Percentiles rank a stretch among this genome's conserved stretches.
These are phyloP conservation scores for Aepyceros melampus DNA, from an alignment of 2,113 vertebrate species.

Conservation along the genomic window DNA sequence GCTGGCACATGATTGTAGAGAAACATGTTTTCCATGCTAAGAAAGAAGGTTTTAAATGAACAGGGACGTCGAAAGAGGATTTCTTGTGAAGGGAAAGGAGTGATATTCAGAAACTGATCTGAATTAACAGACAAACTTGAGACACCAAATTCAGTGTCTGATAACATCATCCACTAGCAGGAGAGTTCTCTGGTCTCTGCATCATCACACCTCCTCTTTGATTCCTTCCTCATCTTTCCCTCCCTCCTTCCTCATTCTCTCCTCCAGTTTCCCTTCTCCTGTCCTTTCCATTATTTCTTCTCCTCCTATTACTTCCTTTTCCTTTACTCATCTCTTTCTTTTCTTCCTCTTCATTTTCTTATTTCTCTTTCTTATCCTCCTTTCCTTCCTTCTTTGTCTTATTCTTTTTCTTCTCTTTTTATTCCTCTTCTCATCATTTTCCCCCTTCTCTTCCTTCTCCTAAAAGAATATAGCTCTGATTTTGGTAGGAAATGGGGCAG, in stretches of 20 bases:
- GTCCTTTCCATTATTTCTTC: not conserved
- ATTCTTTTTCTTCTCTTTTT: not conserved
- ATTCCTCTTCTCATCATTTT: not conserved
- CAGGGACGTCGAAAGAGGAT: not conserved
- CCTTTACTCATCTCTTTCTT: not conserved
- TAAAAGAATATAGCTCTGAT: not conserved
- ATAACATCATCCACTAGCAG: no score
- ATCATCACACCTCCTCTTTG: not conserved
- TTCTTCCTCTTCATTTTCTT: not conserved
- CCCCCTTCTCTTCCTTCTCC: not conserved
- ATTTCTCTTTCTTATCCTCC: not conserved
- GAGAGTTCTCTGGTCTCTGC: not conserved
- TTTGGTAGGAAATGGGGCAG: not conserved
- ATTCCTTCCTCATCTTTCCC: not conserved
- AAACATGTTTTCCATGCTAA: not conserved
- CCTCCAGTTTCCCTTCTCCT: accelerated
- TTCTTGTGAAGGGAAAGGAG: not conserved
- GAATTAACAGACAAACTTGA: not conserved
- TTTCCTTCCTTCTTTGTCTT: not conserved
- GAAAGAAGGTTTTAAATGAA: not conserved
- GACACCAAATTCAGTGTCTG: not conserved
- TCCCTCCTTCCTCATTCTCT: not conserved
- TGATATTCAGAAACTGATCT: not conserved
- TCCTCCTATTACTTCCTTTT: not conserved
- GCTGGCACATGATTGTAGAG: not conserved